A percentile compares a stretch with the other conserved stretches of the same genome.
These are phyloP conservation scores for Eumaeus atala DNA, from an alignment of 1,140 invertebrate species.

Conservation along the genomic window DNA sequence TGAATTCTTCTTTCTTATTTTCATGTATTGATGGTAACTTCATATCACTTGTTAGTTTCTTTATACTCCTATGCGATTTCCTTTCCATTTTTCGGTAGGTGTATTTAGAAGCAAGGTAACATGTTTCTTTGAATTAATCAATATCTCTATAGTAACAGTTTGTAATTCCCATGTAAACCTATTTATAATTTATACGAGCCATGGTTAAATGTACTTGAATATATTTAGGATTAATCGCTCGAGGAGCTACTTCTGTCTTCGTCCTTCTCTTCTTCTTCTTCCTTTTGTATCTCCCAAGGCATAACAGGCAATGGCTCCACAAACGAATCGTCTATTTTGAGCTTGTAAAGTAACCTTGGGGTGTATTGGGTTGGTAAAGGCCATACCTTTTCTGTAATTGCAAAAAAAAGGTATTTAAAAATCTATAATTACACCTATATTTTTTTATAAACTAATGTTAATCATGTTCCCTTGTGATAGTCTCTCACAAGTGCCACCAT, in stretches of 20 bases:
- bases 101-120: neutral
- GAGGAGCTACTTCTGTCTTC: conserved; percentile 38
- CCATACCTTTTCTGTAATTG: conserved; percentile 52
- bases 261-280: conserved; percentile 45
- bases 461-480: no score
- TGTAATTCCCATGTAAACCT: neutral
- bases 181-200: neutral
- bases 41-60: conserved; percentile 34
- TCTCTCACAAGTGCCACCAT: no score
- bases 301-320: conserved; percentile 62
- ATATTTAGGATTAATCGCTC: conserved; percentile 17
- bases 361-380: conserved; percentile 59
- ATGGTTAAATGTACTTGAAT: neutral
- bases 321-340: conserved; percentile 63
- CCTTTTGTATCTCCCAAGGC: conserved; percentile 58
- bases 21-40: conserved; percentile 51
- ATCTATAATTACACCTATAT: no score
- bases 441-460: no score
- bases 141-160: conserved; percentile 49
- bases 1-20: conserved; percentile 34
- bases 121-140: conserved; percentile 25
- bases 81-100: conserved; percentile 24
- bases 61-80: conserved; percentile 33
- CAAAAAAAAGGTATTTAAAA: neutral
- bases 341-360: conserved; percentile 51